Percentiles rank a stretch among this genome's conserved stretches.
Evolutionary conservation across 2,888 invertebrate genomes (phyloP).

Genomic region (Meta bourneti): DNA sequence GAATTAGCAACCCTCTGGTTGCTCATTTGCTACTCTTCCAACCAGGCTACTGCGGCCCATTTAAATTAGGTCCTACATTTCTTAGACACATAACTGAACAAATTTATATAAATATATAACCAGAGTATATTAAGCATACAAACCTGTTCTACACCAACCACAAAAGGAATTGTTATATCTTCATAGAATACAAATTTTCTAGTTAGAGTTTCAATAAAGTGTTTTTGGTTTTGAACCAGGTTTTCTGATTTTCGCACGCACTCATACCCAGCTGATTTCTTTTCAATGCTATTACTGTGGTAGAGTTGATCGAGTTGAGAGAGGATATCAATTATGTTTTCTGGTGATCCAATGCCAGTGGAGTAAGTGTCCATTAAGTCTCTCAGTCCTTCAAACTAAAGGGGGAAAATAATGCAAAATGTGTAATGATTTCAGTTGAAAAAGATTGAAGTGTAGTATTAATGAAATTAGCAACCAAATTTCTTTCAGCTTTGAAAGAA

Average conservation of each 20-base stretch:
- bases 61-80: no score
- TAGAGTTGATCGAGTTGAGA: neutral
- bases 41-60: no score
- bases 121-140: slow-evolving; percentile 35
- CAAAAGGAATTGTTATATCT: slow-evolving; percentile 88
- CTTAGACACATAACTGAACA: no score
- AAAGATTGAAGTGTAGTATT: neutral
- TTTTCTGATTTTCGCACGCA: slow-evolving; percentile 45
- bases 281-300: neutral
- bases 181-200: slow-evolving; percentile 85
- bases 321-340: slow-evolving; percentile 65
- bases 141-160: slow-evolving; percentile 86
- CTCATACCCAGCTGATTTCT: neutral
- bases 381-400: slow-evolving; percentile 81
- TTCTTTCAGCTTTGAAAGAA: no score
- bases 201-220: slow-evolving; percentile 80
- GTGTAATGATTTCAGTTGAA: neutral
- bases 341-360: slow-evolving; percentile 73
- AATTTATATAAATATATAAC: no score
- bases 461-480: no score
- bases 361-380: slow-evolving; percentile 80
- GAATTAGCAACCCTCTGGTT: no score
- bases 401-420: slow-evolving; percentile 2
- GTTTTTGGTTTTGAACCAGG: slow-evolving; percentile 50
- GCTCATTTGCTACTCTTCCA: no score